phyloP scores from a whole-genome alignment of 2,113 vertebrate species.

The Dunckerocampus dactyliophorus region DNA sequence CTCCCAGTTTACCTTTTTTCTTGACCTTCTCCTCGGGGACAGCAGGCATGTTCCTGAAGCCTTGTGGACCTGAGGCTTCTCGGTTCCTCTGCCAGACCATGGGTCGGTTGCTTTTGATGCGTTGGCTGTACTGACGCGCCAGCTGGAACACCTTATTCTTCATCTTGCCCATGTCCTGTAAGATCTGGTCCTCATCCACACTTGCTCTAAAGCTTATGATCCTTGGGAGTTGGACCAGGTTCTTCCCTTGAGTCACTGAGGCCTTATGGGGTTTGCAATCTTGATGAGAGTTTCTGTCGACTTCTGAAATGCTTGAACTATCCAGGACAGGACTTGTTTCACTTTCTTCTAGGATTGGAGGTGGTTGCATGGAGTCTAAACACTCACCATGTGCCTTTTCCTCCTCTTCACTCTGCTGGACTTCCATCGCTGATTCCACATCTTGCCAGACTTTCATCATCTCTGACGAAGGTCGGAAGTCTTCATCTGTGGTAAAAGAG shows the following conservation, averaged over 20 bases:
- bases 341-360: slow-evolving; percentile 75
- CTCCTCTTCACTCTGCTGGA: slow-evolving; percentile 9
- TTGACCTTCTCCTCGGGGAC: slow-evolving; percentile 65
- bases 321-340: slow-evolving; percentile 68
- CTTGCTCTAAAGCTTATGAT: slow-evolving; percentile 64
- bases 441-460: slow-evolving; percentile 78
- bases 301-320: slow-evolving; percentile 40
- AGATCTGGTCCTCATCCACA: slow-evolving; percentile 72
- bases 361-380: slow-evolving; percentile 58
- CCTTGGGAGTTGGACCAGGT: slow-evolving; percentile 58
- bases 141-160: slow-evolving; percentile 90
- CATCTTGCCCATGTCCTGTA: slow-evolving; percentile 75
- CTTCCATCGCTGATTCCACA: slow-evolving; percentile 69
- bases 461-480: slow-evolving; percentile 74
- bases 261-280: slow-evolving; percentile 33
- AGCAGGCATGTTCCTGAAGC: slow-evolving; percentile 37
- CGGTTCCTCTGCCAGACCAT: slow-evolving; percentile 44
- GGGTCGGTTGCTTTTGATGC: slow-evolving; percentile 81
- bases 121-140: slow-evolving; percentile 92
- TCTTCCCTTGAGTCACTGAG: slow-evolving; percentile 36
- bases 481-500: slow-evolving; percentile 59
- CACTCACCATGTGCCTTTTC: slow-evolving; percentile 14
- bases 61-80: slow-evolving; percentile 34
- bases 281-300: slow-evolving; percentile 18
- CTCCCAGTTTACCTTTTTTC: slow-evolving; percentile 56